phyloP scores from a whole-genome alignment of 1,140 invertebrate genomes.

The Eciton burchellii region DNA sequence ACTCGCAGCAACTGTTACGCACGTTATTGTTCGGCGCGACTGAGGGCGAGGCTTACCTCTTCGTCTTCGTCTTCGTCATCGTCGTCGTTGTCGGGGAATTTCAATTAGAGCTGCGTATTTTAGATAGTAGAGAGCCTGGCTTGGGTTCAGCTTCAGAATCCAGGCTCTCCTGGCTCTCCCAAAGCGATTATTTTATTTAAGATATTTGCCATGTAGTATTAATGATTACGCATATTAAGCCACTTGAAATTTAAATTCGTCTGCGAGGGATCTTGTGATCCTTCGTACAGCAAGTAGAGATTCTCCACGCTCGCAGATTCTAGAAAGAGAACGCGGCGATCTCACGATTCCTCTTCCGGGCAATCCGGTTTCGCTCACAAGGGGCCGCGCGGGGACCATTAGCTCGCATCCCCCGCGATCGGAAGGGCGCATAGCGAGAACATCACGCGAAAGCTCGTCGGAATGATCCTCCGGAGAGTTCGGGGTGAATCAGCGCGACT shows the following conservation, averaged over 20 bases:
- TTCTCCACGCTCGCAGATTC: background rate
- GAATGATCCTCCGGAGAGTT: conserved; percentile 13
- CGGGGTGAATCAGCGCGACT: conserved; percentile 30
- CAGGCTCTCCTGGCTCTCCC: background rate
- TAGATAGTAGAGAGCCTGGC: background rate
- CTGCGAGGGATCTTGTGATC: background rate
- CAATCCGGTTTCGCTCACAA: conserved; percentile 5
- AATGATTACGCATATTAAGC: too few species aligned
- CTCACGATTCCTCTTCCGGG: background rate
- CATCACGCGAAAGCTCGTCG: background rate
- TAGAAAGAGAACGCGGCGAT: background rate
- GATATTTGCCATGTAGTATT: too few species aligned
- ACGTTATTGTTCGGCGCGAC: conserved; percentile 31
- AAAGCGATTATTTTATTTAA: conserved; percentile 10
- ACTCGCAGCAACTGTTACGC: conserved; percentile 43
- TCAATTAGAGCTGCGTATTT: conserved; percentile 38
- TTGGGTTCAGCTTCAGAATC: background rate
- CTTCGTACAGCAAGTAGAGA: background rate
- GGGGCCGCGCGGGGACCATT: background rate
- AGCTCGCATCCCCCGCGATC: background rate
- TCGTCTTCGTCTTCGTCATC: background rate
- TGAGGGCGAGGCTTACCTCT: background rate
- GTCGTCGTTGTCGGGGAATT: conserved; percentile 21
- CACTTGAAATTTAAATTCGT: too few species aligned
- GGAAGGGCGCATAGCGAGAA: background rate